Percentiles rank a stretch among this genome's conserved stretches.
Conservation (phyloP, 2,797 vertebrate species). For the Urosaurus nigricauda region DNA sequence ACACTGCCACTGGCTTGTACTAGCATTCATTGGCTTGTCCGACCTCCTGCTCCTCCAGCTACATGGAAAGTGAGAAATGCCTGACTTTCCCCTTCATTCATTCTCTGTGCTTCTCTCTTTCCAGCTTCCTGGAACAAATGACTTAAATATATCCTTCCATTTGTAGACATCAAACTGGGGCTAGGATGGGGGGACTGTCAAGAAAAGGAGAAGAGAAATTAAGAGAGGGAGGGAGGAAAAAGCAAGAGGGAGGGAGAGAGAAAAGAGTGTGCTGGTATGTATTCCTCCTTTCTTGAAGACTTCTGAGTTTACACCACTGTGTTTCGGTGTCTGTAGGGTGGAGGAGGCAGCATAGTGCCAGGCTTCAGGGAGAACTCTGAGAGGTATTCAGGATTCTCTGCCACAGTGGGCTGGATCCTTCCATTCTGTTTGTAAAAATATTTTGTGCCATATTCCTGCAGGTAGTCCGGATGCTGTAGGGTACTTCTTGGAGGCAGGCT, state of each 20-base stretch:
- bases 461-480: slow-evolving; percentile 92
- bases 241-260: slow-evolving; percentile 72
- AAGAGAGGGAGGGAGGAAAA: slow-evolving; percentile 53
- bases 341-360: slow-evolving; percentile 92
- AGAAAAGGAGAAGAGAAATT: slow-evolving; percentile 76
- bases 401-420: slow-evolving; percentile 90
- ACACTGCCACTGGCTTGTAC: slow-evolving; percentile 44
- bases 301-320: slow-evolving; percentile 91
- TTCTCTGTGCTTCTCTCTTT: slow-evolving; percentile 68
- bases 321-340: slow-evolving; percentile 97
- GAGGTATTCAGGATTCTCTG: slow-evolving; percentile 96
- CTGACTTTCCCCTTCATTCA: slow-evolving; percentile 54
- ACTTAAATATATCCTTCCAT: slow-evolving; percentile 68
- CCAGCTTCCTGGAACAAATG: slow-evolving; percentile 65
- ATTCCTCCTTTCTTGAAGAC: slow-evolving; percentile 59
- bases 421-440: slow-evolving; percentile 98
- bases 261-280: slow-evolving; percentile 76
- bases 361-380: slow-evolving; percentile 94
- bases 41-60: slow-evolving; percentile 33
- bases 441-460: slow-evolving; percentile 92
- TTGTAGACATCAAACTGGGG: slow-evolving; percentile 67
- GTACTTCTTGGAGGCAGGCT: slow-evolving; percentile 91
- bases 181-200: slow-evolving; percentile 62
- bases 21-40: slow-evolving; percentile 51
- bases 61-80: slow-evolving; percentile 58